phyloP scores from a whole-genome alignment of 2,888 invertebrate genomes.

The Ptychoptera albimana region DNA sequence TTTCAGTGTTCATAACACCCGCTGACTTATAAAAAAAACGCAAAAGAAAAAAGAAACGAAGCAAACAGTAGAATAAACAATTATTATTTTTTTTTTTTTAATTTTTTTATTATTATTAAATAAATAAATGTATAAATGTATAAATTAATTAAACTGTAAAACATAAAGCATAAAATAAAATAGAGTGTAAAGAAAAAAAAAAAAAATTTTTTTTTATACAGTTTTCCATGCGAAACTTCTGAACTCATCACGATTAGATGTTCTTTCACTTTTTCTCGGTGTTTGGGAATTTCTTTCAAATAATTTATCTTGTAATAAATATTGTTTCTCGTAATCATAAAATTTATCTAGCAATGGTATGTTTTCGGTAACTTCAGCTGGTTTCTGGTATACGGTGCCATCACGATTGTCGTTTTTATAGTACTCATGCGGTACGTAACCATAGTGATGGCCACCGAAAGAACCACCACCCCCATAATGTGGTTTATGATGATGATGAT shows the following conservation, averaged over 20 bases:
- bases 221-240: constrained; percentile 13
- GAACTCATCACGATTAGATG: constrained; percentile 6
- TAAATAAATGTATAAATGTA: background rate
- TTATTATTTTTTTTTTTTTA: too few relatives aligned
- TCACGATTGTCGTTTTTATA: constrained; percentile 22
- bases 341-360: constrained; percentile 19
- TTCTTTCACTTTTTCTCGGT: constrained; percentile 4
- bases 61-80: too few relatives aligned
- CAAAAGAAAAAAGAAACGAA: too few relatives aligned
- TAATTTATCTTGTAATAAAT: constrained; percentile 15
- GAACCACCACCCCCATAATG: too few relatives aligned
- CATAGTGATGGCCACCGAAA: background rate
- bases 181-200: constrained; percentile 4
- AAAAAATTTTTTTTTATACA: constrained; percentile 8
- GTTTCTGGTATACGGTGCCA: constrained; percentile 18
- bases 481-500: constrained; percentile 13
- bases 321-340: constrained; percentile 25
- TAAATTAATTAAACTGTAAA: background rate
- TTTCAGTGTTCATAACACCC: too few relatives aligned
- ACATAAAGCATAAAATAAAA: too few relatives aligned
- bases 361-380: constrained; percentile 12
- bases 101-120: too few relatives aligned
- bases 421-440: constrained; percentile 14
- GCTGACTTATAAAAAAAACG: too few relatives aligned
- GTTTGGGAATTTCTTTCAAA: constrained; percentile 6